Evolutionary conservation across 2,888 invertebrate species (phyloP), one percentile per base, ranked within the genome.

Genomic region (Bellardia bayeri): DNA sequence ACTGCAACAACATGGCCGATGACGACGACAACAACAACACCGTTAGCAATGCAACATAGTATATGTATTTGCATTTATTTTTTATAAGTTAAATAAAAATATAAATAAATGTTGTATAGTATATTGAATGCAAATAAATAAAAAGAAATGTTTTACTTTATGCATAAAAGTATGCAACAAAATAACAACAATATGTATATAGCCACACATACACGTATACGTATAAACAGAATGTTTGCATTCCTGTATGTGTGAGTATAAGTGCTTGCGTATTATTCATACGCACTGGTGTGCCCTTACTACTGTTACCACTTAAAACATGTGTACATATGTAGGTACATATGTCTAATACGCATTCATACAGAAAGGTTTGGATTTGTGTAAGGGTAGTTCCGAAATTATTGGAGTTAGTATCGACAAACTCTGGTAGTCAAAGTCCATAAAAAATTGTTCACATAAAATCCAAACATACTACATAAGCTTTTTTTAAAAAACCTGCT

Each of bases 121-220:
- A 58, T 75, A 33, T 74, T 74, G 64, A 61, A 68, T 61, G 58
- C 37, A 78, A 64, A 68, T 42, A n/a, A 78, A 72, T 54, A 11
- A 75, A 69, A 69, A 68, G 49, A 80, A 69, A 63, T 80, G 51
- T 16, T 63, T 42, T 54, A 42, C 45, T 72, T 64, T 40, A 56
- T 66, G 45, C 66, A 23, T 14, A 68, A 82, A 82, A 66, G 56
- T 58, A 75, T 85, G 75, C 75, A 85, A 83, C 64, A 54, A 68
- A 45, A n/a, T 71, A 16, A 42, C 23, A 3, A 58, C 23, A 23
- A 56, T 71, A 4, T 72, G 14, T 51, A 80, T 2, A 45, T 54
- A 0, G 37, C 0, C 23, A 71, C 11, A 11, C 45, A 45, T 37
- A 37, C 37, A 5, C 37, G 6, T 23, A 23, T 23, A 23, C 33